These are phyloP conservation scores for Philereme vetulata DNA, from an alignment of 2,888 invertebrate species.

Conservation along the genomic window DNA sequence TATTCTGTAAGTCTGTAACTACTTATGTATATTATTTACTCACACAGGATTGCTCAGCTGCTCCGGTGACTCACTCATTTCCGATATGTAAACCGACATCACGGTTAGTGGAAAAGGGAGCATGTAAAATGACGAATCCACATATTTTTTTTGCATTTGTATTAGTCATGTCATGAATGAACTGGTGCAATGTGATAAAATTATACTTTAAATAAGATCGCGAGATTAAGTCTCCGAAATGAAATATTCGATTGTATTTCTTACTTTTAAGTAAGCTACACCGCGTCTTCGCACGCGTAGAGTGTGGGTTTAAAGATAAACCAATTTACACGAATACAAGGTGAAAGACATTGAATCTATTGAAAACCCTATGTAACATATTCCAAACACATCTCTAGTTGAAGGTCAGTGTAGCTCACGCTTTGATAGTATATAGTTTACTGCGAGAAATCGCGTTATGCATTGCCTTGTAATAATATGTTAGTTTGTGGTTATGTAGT, in stretches of 20 bases:
- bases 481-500: background rate
- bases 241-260: no score
- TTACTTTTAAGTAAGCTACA: no score
- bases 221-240: no score
- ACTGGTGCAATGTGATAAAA: background rate
- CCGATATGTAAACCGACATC: constrained; percentile 11
- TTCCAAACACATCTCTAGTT: constrained; percentile 18
- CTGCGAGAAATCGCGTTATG: constrained; percentile 19
- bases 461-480: background rate
- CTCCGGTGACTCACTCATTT: constrained; percentile 7
- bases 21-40: background rate
- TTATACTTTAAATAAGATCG: no score
- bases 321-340: no score
- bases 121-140: background rate
- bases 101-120: background rate
- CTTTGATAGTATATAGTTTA: constrained; percentile 5
- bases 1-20: no score
- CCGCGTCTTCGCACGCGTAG: no score
- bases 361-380: constrained; percentile 4
- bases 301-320: background rate
- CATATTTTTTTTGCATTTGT: no score
- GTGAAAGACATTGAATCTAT: constrained; percentile 1
- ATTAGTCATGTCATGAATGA: background rate
- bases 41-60: background rate
- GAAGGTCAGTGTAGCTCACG: constrained; percentile 12